phyloP scores from a whole-genome alignment of 2,797 vertebrate species.

The Alosa sapidissima region DNA sequence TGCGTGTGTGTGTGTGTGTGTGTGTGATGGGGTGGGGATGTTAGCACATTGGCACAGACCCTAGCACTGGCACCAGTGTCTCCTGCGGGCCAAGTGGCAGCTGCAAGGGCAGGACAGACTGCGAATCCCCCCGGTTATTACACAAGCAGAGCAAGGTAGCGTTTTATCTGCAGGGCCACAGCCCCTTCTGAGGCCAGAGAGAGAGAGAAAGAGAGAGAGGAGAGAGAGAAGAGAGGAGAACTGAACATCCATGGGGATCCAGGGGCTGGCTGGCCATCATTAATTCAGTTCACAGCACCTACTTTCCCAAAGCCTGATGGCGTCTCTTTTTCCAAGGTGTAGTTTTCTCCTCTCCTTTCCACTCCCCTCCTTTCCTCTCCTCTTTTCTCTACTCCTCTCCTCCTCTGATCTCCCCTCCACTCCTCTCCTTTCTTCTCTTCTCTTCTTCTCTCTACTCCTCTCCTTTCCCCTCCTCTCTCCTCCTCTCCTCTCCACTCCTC shows the following conservation, averaged over 20 bases:
- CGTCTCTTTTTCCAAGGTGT: constrained; percentile 1
- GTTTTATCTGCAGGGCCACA: constrained; percentile 63
- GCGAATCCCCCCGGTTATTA: constrained; percentile 66
- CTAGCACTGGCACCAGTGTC: constrained; percentile 53
- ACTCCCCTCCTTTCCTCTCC: background rate
- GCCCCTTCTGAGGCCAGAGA: constrained; percentile 45
- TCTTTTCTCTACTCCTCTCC: background rate
- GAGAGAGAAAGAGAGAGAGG: constrained; percentile 22
- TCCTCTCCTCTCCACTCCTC: background rate
- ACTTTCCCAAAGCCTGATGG: constrained; percentile 33
- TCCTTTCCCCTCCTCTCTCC: background rate
- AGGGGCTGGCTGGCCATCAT: constrained; percentile 59
- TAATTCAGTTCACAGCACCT: constrained; percentile 63
- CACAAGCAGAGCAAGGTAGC: constrained; percentile 50
- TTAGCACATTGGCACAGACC: constrained; percentile 48
- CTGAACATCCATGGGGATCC: constrained; percentile 20
- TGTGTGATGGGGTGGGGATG: constrained; percentile 36
- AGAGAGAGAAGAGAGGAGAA: constrained; percentile 22
- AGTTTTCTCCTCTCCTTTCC: background rate
- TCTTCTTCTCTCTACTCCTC: background rate
- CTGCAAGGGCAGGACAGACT: constrained; percentile 59
- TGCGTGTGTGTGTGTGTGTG: background rate
- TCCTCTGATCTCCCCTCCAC: background rate
- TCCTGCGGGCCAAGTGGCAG: constrained; percentile 59
- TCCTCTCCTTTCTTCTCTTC: background rate